phyloP scores from a whole-genome alignment of 2,797 vertebrate species.

The Acrossocheilus fasciatus region DNA sequence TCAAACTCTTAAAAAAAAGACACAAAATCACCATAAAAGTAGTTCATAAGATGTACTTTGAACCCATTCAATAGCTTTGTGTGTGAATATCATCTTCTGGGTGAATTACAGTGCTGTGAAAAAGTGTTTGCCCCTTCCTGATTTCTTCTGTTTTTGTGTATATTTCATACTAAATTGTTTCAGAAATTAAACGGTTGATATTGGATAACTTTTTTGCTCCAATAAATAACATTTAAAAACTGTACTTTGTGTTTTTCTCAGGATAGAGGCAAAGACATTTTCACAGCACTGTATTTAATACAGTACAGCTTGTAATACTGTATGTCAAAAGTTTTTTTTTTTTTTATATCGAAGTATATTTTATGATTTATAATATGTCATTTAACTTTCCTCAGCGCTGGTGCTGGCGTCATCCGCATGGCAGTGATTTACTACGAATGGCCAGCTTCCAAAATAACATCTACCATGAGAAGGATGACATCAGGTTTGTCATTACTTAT shows the following conservation, averaged over 20 bases:
- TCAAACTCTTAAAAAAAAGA: not conserved
- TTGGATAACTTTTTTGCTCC: not conserved
- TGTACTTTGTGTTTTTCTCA: not conserved
- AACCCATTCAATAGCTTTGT: not conserved
- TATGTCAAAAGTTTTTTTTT: not conserved
- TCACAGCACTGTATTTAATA: not conserved
- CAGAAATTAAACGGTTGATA: too few species aligned
- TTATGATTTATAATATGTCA: not conserved
- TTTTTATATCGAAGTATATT: not conserved
- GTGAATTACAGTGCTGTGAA: not conserved
- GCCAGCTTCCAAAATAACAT: conserved; percentile 90
- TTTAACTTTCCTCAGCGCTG: conserved; percentile 79
- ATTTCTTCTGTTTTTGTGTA: not conserved
- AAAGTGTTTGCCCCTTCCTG: not conserved
- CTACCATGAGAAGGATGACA: conserved; percentile 90
- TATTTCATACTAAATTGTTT: not conserved
- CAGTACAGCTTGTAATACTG: not conserved
- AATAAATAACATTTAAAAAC: not conserved
- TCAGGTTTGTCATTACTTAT: conserved; percentile 78
- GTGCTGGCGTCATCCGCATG: conserved; percentile 89
- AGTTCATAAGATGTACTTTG: not conserved
- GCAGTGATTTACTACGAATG: conserved; percentile 88
- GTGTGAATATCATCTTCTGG: not conserved
- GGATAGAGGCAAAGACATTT: not conserved
- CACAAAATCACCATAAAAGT: not conserved